Evolutionary conservation across 2,113 vertebrate species (phyloP).

Genomic region (Cricetomys ansorgei): DNA sequence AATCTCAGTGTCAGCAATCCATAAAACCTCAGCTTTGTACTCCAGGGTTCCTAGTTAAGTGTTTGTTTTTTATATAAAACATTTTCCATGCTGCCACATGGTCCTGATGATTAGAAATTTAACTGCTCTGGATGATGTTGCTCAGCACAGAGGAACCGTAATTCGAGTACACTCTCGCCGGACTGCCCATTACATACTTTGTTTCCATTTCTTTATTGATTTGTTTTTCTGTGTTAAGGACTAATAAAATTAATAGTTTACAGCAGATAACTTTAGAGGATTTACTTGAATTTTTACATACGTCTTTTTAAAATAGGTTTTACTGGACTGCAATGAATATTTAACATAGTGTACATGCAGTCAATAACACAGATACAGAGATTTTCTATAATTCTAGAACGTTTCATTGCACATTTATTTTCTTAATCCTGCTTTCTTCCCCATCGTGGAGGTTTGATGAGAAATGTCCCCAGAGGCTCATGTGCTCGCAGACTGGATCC

Average conservation of each 20-base stretch:
- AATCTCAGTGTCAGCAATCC: slow-evolving; percentile 39
- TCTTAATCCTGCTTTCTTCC: neutral
- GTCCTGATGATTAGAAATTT: slow-evolving; percentile 39
- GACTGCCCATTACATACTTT: neutral
- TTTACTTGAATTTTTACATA: neutral
- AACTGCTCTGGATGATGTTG: neutral
- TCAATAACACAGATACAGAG: neutral
- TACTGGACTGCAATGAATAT: neutral
- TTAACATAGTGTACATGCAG: neutral
- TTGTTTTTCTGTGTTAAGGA: slow-evolving; percentile 12
- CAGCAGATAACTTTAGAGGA: slow-evolving; percentile 42
- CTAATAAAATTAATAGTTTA: slow-evolving; percentile 46
- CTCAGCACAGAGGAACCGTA: neutral
- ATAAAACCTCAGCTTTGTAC: slow-evolving; percentile 5
- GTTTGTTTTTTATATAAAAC: neutral
- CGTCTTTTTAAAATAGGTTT: neutral
- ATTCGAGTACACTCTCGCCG: neutral
- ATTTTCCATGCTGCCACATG: neutral
- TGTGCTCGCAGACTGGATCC: neutral
- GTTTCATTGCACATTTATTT: neutral
- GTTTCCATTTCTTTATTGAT: slow-evolving; percentile 6
- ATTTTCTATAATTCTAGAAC: neutral
- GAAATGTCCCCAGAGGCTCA: neutral
- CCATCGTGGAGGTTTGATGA: neutral
- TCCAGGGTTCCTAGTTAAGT: neutral